Base-by-base conservation (phyloP, 2,113 vertebrate genomes). In the Illadopsis cleaveri region DNA sequence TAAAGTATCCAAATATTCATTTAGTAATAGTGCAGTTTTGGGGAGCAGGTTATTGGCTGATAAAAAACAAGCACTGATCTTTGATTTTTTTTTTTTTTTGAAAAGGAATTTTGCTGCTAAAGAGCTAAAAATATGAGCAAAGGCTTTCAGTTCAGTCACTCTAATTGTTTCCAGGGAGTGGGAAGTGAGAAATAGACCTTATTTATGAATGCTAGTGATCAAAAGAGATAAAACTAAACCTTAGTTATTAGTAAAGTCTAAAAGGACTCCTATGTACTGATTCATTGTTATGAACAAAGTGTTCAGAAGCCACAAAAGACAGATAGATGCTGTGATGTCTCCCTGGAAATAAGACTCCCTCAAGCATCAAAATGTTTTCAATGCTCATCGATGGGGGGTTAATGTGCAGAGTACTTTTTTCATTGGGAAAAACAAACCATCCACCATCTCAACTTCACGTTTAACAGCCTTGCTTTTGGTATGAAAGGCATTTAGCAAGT, bases 401-500 rank as follows among this genome's bases (percentile, higher is more conserved):
- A 84, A 66, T 78, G 30, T 33, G 21, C 38, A 62, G 48, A 86
- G 31, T 76, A 64, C 28, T 79, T 79, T 84, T 84, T 89, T 71
- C 89, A 38, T 2, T 18, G 54, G 33, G 11, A 2, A 0, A 11
- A 12, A 44, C 51, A 27, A 35, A 17, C 5, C 83, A 44, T 54
- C 56, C 18, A 38, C 45, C 1, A 1, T 51, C 65, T 93, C 76
- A 96, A 57, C 60, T 82, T 96, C 80, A 79, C 5, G 2, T 93
- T 92, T 89, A 94, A 86, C 88, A 95, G 86, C 57, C 73, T 94
- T 92, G 50, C 58, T 92, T 95, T 78, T 89, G 82, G 82, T 88
- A 88, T 78, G 90, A 95, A 83, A 94, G 56, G n/a, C 86, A 64
- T 94, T 93, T 96, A 88, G 89, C 82, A 89, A 93, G 69, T 64